Evolutionary conservation across 2,113 vertebrate genomes (phyloP), one percentile per base, ranked within the genome.

Genomic region (Protobothrops flavoviridis): DNA sequence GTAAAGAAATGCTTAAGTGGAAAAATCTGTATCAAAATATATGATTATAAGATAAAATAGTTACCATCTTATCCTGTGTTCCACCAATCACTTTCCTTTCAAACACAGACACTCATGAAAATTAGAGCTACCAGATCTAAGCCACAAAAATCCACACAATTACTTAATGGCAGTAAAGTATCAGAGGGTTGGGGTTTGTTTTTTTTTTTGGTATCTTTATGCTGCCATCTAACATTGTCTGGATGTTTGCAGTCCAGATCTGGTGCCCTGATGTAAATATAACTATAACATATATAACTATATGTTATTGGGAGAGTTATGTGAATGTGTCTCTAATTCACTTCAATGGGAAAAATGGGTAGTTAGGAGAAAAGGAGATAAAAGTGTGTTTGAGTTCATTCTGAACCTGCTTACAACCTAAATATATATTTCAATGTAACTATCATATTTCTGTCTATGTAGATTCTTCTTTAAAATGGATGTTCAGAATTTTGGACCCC

Each of bases 11-110:
- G 93, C 92, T 97, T 89, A 93, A 95, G 93, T 93, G 95, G 92
- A 96, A 96, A 94, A 94, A 94, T 39, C 95, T 95, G 96, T 96
- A 43, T 96, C 96, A 91, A 93, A 95, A 96, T 95, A 85, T 94
- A 89, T 93, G 89, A 1, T 1, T 17, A 1, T 39, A 2, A 23
- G 59, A 93, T 90, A 86, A 86, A 29, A 89, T 94, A 93, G 95
- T 95, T 95, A 95, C 95, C 95, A 95, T 97, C 95, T 94, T 93
- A 53, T 45, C 87, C 85, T 53, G 59, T 55, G 90, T 23, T 1
- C 0, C 0, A 0, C 0, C 55, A 86, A 50, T 59, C 86, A 2
- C 29, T 53, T 11, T 81, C 90, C 88, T 90, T 48, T 90, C 4
- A 88, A 87, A 57, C 0, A 53, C 92, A 91, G 59, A 81, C 64